Evolutionary conservation across 1,140 invertebrate species (phyloP), one percentile per base, ranked within the genome.

Genomic region (Tetragonula clypearis): DNA sequence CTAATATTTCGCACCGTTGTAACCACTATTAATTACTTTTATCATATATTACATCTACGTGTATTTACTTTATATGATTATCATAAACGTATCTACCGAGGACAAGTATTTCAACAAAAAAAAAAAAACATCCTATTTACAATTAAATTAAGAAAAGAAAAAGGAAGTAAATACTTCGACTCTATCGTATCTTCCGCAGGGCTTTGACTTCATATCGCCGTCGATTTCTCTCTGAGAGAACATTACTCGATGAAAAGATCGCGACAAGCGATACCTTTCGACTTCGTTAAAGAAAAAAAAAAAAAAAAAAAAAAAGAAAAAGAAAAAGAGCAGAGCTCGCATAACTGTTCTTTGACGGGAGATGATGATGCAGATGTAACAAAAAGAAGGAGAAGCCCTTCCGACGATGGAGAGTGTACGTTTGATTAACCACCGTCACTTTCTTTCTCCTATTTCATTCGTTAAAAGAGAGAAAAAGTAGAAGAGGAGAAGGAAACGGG

Each of bases 361-460:
- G 60, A 49, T 30, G 30, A 30, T 30, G 30, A 30, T 62, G 58
- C 58, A 65, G 68, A 72, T 75, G 80, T 82, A 82, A 82, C 80
- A 65, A 60, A 82, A 66, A 71, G 65, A 82, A 82, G 80, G 66
- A 66, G 80, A 79, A 79, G 71, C 80, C 80, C n/a, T 66, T 55
- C 5, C 53, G n/a, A 49, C 23, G 58, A 15, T 82, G 41, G 41
- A 26, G 65, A 82, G 80, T 74, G 66, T 23, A 30, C 41, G 58
- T 82, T 82, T 82, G 71, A 82, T 82, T 82, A 82, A 65, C 71
- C 71, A 49, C 12, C 26, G 58, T 21, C 53, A 17, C 8, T 19
- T 53, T 26, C 49, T 49, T 53, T 41, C 35, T 49, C 19, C 1
- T 49, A n/a, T 21, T 21, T 17, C 21, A 4, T 8, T 30, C 21